These are phyloP conservation scores for Paramormyrops hopkinsi DNA, from an alignment of 2,797 vertebrate genomes.

Conservation along the genomic window DNA sequence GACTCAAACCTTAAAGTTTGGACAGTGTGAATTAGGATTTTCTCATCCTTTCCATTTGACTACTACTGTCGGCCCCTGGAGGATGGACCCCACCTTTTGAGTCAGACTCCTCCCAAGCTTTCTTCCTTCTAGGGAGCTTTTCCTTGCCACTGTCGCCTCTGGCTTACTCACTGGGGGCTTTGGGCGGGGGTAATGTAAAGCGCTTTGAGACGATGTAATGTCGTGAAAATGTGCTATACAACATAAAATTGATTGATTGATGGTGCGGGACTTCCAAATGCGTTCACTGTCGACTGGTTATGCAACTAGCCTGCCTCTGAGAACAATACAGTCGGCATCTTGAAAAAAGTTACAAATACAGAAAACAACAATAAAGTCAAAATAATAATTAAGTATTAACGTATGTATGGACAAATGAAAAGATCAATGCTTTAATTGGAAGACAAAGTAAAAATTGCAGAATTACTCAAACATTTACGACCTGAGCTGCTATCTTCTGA, in stretches of 20 bases:
- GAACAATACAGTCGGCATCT: neutral
- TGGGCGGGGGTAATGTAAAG: neutral
- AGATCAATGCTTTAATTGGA: neutral
- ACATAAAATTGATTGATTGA: neutral
- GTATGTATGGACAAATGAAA: neutral
- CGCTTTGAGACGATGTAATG: neutral
- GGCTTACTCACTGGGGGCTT: neutral
- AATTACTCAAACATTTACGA: neutral
- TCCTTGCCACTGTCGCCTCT: neutral
- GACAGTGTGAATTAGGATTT: neutral
- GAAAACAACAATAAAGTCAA: neutral
- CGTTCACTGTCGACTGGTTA: neutral
- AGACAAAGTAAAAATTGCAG: neutral
- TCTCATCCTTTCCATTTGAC: neutral
- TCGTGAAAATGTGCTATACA: neutral
- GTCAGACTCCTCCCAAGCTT: neutral
- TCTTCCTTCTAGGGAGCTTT: neutral
- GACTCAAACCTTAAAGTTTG: neutral
- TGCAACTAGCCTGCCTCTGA: neutral
- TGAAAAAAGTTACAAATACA: neutral
- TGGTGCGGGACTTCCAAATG: neutral
- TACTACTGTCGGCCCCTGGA: neutral
- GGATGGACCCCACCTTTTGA: neutral
- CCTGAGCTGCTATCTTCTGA: neutral
- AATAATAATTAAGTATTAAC: neutral